A percentile compares a stretch with the other conserved stretches of the same genome.
Conservation (phyloP, 37 sponge, comb jelly and placozoan genomes). For the Axinella damicornis region DNA sequence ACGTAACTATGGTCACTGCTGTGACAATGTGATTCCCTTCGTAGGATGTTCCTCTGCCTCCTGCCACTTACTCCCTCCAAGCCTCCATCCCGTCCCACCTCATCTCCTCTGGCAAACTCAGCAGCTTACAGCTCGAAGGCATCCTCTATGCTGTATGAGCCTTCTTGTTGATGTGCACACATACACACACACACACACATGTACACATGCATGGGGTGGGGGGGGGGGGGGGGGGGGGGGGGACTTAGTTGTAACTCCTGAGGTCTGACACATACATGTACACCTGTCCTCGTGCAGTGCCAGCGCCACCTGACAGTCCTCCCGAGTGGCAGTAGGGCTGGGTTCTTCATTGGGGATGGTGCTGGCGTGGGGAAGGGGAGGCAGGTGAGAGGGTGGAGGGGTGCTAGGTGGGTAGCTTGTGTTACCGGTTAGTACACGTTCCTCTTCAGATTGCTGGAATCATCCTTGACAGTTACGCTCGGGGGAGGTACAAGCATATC, state of each 20-base stretch:
- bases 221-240: too few species aligned
- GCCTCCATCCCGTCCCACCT: conserved; percentile 25
- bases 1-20: neutral
- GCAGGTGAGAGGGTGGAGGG: conserved; percentile 40
- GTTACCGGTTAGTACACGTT: too few species aligned
- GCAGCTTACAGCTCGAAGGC: conserved; percentile 68
- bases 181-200: too few species aligned
- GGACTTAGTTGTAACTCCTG: too few species aligned
- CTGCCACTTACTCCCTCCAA: conserved; percentile 26
- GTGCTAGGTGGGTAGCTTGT: neutral
- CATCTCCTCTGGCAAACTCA: conserved; percentile 25
- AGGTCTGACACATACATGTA: too few species aligned
- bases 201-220: too few species aligned
- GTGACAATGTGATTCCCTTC: neutral
- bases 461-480: conserved; percentile 57
- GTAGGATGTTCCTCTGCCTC: conserved; percentile 57
- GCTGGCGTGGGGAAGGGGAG: conserved; percentile 79
- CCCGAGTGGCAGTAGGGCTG: conserved; percentile 55
- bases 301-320: conserved; percentile 65
- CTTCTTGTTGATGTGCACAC: too few species aligned
- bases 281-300: conserved; percentile 8
- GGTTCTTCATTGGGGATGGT: conserved; percentile 78
- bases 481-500: conserved; percentile 56
- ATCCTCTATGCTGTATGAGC: conserved; percentile 48
- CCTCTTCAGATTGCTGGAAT: conserved; percentile 61